These are phyloP conservation scores for Limenitis camilla DNA, from an alignment of 2,888 invertebrate species.

Conservation along the genomic window DNA sequence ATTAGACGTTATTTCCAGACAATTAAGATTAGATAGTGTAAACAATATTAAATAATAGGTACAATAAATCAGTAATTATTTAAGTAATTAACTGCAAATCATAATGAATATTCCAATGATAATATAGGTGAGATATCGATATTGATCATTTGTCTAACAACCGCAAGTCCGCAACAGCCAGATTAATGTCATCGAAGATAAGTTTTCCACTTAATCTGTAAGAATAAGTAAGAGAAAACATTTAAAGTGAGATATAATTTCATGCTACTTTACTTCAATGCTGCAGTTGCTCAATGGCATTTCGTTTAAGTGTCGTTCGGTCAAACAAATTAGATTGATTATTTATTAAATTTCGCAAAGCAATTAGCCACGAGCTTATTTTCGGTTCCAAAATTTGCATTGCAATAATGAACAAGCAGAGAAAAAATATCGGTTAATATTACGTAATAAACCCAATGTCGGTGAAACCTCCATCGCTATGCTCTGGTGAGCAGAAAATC, in stretches of 20 bases:
- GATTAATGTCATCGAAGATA: conserved; percentile 3
- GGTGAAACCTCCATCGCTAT: conserved; percentile 56
- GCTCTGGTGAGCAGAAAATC: conserved; percentile 62
- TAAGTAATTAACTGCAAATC: no score
- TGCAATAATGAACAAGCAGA: conserved; percentile 37
- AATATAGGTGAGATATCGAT: no score
- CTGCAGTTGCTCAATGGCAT: conserved; percentile 21
- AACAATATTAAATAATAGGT: no score
- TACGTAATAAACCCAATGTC: conserved; percentile 63
- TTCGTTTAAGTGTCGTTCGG: conserved; percentile 13
- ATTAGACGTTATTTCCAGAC: no score
- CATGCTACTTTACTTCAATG: conserved; percentile 26
- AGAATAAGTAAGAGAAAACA: conserved; percentile 14
- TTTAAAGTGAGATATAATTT: conserved; percentile 16
- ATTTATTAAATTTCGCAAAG: conserved; percentile 35
- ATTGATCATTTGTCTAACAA: neutral
- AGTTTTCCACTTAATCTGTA: conserved; percentile 1
- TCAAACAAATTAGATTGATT: conserved; percentile 27
- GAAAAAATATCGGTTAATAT: conserved; percentile 51
- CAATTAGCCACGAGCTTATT: conserved; percentile 30
- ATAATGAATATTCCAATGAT: no score
- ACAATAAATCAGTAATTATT: no score
- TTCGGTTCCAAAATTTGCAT: conserved; percentile 37
- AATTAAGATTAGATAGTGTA: no score
- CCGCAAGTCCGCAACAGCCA: neutral